Evolutionary conservation across 1,140 invertebrate species (phyloP).

Genomic region (Mactra quadrangularis): DNA sequence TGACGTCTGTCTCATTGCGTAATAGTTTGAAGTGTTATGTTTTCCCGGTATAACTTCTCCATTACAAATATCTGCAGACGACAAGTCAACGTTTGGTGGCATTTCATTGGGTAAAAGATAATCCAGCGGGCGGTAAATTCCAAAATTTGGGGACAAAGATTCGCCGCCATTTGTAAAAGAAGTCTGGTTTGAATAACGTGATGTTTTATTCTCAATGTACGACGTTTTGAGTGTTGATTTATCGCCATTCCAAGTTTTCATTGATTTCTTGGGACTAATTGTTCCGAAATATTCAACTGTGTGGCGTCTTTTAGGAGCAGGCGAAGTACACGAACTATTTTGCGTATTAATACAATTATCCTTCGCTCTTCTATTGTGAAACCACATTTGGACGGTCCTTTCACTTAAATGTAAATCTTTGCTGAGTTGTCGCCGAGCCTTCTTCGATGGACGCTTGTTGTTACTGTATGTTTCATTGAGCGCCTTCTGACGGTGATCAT

Average conservation of each 20-base stretch:
- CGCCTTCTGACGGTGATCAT: slow-evolving; percentile 32
- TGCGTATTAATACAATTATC: background rate
- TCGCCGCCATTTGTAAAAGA: background rate
- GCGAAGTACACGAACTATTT: background rate
- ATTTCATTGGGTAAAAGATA: slow-evolving; percentile 54
- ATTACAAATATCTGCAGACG: slow-evolving; percentile 54
- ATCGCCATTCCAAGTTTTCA: background rate
- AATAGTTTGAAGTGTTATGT: background rate
- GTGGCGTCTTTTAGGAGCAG: background rate
- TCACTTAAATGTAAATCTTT: background rate
- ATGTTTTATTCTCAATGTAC: background rate
- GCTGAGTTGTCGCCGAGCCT: background rate
- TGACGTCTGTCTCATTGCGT: background rate
- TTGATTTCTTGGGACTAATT: background rate
- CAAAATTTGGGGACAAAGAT: background rate
- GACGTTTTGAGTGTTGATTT: background rate
- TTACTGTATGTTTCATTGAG: slow-evolving; percentile 17
- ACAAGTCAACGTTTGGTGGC: slow-evolving; percentile 59
- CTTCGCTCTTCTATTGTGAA: slow-evolving; percentile 37
- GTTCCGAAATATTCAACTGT: background rate
- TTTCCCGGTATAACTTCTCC: slow-evolving; percentile 45
- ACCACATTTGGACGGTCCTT: slow-evolving; percentile 44
- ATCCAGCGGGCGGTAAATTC: slow-evolving; percentile 46
- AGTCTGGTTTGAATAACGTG: background rate
- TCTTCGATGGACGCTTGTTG: slow-evolving; percentile 26